Evolutionary conservation across 2,113 vertebrate genomes (phyloP).

Genomic region (Bos javanicus): DNA sequence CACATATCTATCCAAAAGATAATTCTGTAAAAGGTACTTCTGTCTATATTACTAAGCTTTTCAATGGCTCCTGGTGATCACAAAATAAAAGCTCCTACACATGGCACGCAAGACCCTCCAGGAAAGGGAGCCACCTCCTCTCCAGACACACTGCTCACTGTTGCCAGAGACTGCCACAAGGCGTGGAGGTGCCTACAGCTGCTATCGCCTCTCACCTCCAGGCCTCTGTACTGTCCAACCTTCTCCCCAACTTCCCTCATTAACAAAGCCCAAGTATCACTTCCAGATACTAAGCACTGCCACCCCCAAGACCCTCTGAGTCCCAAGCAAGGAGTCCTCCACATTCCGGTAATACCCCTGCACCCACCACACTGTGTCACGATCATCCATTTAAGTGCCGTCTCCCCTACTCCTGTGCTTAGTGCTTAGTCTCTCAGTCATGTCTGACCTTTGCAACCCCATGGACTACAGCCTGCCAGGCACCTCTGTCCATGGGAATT

Average conservation of each 20-base stretch:
- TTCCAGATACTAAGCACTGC: not conserved
- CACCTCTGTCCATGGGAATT: not conserved
- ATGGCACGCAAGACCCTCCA: accelerated
- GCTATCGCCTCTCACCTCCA: not conserved
- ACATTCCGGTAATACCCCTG: not conserved
- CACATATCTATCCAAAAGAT: not conserved
- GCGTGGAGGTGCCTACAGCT: not conserved
- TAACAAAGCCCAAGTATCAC: not conserved
- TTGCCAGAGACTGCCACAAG: not conserved
- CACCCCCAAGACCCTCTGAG: not conserved
- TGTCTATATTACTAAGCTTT: not conserved
- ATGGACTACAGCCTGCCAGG: not conserved
- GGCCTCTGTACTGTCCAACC: not conserved
- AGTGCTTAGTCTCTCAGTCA: not conserved
- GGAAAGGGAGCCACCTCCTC: not conserved
- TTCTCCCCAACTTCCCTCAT: not conserved
- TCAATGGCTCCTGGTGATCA: not conserved
- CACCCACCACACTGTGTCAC: no score
- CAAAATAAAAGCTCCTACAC: not conserved
- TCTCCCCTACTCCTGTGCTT: not conserved
- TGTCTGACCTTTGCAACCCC: not conserved
- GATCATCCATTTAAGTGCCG: not conserved
- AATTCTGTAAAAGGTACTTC: not conserved
- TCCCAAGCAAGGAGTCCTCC: not conserved
- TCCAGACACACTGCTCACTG: not conserved